Base-by-base conservation (phyloP, 2,888 invertebrate genomes). In the Ochropleura plecta region DNA sequence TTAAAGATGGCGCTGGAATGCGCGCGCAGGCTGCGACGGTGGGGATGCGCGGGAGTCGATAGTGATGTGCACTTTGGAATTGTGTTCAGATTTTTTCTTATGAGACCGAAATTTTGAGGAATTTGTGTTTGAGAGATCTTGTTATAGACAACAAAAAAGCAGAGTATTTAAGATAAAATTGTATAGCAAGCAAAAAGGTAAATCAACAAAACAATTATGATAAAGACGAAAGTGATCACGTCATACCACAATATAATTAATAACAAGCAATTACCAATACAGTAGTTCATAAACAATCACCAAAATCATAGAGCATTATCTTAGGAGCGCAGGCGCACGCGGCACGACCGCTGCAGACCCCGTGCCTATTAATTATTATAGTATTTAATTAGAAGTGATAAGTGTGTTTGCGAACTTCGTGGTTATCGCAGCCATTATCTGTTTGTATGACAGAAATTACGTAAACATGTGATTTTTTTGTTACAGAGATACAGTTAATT, bases 1-100 rank as follows among this genome's bases (percentile, higher is more conserved):
- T 94, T 94, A 93, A 96, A 96, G 94, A 96, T 96, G 96, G 95
- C 96, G 92, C 87, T 88, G 96, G 96, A 95, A 96, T 96, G 96
- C 92, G 92, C 90, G 88, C 91, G 88, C 82, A 84, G 82, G 79
- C 82, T 76, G 88, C 83, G 92, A 90, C 90, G 78, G 81, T 78
- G 80, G 86, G 88, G 87, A 88, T 90, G 89, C 84, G 84, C 86
- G 84, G 79, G 80, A 84, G 84, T 87, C 84, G 79, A 87, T 88
- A 84, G 86, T 86, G 86, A 81, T 75, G 80, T 60, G 53, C 63
- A 59, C 65, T 55, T 77, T 73, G 20, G 46, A 68, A 51, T 62
- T 18, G 40, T 10, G n/a, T 55, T 66, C 7, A 73, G 55, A 62
- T 49, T 59, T 71, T 67, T 49, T 49, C 14, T 57, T 7, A 57